Evolutionary conservation across 2,113 vertebrate genomes (phyloP).

Genomic region (Climacteris rufus): DNA sequence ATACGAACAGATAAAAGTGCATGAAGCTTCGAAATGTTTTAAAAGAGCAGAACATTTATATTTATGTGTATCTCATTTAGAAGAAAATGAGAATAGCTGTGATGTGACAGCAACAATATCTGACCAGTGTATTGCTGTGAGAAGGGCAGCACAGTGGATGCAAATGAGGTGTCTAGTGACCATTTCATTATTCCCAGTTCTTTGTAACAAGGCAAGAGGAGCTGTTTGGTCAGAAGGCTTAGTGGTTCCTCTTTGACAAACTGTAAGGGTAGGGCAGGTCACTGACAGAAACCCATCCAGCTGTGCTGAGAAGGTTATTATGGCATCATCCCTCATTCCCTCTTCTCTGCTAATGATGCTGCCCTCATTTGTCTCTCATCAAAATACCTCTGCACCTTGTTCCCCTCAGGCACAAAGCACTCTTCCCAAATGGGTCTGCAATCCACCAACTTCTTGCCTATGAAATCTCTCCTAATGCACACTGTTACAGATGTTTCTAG

Average conservation of each 20-base stretch:
- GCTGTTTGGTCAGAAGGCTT: background rate
- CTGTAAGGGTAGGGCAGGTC: background rate
- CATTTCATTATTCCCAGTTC: background rate
- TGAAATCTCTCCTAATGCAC: accelerated
- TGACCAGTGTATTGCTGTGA: background rate
- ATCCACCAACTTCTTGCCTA: background rate
- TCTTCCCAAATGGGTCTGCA: background rate
- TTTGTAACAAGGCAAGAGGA: background rate
- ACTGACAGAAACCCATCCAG: background rate
- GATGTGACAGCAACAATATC: background rate
- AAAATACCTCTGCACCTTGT: background rate
- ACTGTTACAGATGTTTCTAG: background rate
- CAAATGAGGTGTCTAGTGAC: background rate
- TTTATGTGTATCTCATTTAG: background rate
- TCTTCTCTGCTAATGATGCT: background rate
- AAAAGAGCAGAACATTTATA: background rate
- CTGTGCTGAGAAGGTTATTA: background rate
- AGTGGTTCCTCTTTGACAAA: background rate
- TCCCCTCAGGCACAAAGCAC: background rate
- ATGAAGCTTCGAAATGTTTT: background rate
- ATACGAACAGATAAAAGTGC: background rate
- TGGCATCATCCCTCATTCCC: background rate
- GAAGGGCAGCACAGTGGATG: background rate
- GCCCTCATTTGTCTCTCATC: background rate
- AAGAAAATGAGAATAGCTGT: background rate